Conservation (phyloP, 1,140 invertebrate genomes). For the Bombus impatiens region DNA sequence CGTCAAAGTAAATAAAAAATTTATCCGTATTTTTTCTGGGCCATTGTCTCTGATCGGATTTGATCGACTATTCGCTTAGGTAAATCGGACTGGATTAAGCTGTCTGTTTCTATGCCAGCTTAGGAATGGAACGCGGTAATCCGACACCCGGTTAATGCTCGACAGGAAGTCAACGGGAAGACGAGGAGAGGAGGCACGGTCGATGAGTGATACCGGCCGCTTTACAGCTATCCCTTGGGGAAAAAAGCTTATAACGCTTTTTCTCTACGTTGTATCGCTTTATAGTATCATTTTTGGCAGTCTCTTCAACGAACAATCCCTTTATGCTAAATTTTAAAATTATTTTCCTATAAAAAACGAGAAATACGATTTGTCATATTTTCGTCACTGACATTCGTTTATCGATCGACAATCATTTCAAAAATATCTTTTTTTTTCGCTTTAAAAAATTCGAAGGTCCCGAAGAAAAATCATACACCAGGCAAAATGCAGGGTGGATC, state of each 20-base stretch:
- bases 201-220: slow-evolving; percentile 42
- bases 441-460: neutral
- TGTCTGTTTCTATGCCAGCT: slow-evolving; percentile 52
- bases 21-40: neutral
- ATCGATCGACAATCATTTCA: too few relatives aligned
- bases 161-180: slow-evolving; percentile 52
- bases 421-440: too few relatives aligned
- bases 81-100: slow-evolving; percentile 45
- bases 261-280: neutral
- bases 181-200: slow-evolving; percentile 23
- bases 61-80: slow-evolving; percentile 43
- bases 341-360: too few relatives aligned
- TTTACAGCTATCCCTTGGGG: slow-evolving; percentile 3
- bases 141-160: slow-evolving; percentile 64
- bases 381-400: neutral
- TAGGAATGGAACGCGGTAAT: slow-evolving; percentile 65
- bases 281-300: neutral
- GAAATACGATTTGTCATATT: too few relatives aligned
- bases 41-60: slow-evolving; percentile 38
- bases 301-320: neutral
- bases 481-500: neutral
- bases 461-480: neutral
- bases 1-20: neutral
- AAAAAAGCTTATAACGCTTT: slow-evolving; percentile 11
- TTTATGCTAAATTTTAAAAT: neutral